Base-by-base conservation (phyloP, 2,113 vertebrate species). In the Gnathonemus echidnorhynchus region DNA sequence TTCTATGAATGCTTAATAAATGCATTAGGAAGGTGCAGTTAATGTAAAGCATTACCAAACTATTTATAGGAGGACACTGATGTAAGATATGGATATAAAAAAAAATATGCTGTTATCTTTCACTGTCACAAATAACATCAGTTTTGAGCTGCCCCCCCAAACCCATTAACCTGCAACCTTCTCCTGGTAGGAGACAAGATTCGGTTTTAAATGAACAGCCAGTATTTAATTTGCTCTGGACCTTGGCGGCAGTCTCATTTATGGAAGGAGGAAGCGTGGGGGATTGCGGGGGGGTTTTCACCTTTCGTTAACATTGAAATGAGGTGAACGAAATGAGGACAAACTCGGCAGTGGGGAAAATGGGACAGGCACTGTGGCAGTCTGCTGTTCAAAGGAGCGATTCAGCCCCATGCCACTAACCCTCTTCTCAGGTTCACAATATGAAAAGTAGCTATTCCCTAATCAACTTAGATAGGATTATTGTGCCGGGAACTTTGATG, bases 231-330 rank as follows among this genome's bases (percentile, higher is more conserved):
- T 89, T 77, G 45, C 88, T 77, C 24, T 77, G 66, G 62, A 89
- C 58, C 88, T 45, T 50, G 45, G 88, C 39, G 66, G 15, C 45
- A 21, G 66, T 49, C 88, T 89, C 42, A 50, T 46, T 70, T 89
- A 74, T 13, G 15, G 42, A 89, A 48, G 62, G 45, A 77, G 39
- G 35, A 46, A 66, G 17, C 48, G 5, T 3, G 31, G 53, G 17
- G 52, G 87, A 62, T 24, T 88, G 31, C 6, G 35, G 35, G n/a
- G 53, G 35, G 87, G 24, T 31, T 88, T 62, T 62, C 87, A 88
- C 87, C 52, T 88, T 88, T 66, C 53, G 39, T 88, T 88, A 66
- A 88, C 56, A 62, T 58, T 88, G 87, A 58, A 88, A 62, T 88
- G 87, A 88, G 87, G 87, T 66, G 87, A 62, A 45, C 24, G 39